These are phyloP conservation scores for Drosophila eugracilis DNA, from an alignment of 1,140 invertebrate genomes.

Conservation along the genomic window DNA sequence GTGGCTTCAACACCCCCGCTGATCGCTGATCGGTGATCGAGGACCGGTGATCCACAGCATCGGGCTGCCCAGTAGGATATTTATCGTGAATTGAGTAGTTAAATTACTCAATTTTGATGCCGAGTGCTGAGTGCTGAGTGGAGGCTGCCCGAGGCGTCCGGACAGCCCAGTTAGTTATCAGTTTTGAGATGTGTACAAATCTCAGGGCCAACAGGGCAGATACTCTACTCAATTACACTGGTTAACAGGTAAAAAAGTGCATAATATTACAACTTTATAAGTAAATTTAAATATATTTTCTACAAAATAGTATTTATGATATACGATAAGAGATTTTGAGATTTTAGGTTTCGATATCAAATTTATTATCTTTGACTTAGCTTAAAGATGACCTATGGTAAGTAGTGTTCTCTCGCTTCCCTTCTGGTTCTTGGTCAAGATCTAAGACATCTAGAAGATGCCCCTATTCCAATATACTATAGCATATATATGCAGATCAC, in stretches of 20 bases:
- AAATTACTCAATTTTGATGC: constrained; percentile 79
- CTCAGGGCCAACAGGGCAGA: constrained; percentile 41
- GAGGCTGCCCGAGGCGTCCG: constrained; percentile 4
- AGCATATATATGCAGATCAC: constrained; percentile 25
- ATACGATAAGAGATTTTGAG: no score
- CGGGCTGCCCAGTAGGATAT: constrained; percentile 63
- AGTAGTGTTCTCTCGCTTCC: constrained; percentile 9
- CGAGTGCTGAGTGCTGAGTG: constrained; percentile 26
- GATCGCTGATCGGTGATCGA: constrained; percentile 25
- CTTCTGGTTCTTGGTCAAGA: constrained; percentile 11
- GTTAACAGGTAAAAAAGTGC: no score
- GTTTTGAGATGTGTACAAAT: constrained; percentile 47
- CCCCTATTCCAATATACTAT: constrained; percentile 49
- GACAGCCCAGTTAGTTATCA: constrained; percentile 45
- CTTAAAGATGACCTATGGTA: neutral
- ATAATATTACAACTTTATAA: no score
- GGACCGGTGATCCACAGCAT: constrained; percentile 35
- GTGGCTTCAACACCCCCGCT: constrained; percentile 57
- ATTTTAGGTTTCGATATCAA: no score
- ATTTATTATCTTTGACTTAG: no score
- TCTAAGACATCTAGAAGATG: constrained; percentile 26
- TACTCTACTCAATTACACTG: constrained; percentile 56
- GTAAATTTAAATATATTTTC: no score
- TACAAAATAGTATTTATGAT: no score
- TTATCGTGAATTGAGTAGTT: constrained; percentile 82